Percentiles rank a stretch among this genome's conserved stretches.
phyloP scores from a whole-genome alignment of 1,140 invertebrate species.

The Drosophila nikananu region DNA sequence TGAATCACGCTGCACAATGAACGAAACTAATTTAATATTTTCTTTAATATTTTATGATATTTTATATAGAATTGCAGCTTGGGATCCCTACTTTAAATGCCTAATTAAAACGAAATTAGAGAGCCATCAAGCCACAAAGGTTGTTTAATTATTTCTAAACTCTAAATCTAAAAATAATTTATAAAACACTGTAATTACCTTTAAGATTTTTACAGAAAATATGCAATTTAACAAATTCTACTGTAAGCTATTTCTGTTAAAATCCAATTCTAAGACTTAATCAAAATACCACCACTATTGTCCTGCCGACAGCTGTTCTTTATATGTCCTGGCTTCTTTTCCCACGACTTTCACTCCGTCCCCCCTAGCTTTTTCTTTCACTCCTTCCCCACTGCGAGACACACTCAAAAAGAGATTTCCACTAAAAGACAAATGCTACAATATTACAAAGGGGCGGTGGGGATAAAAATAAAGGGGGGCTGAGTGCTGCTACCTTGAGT shows the following conservation, averaged over 20 bases:
- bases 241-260: neutral
- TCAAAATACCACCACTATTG: neutral
- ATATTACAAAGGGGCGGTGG: constrained; percentile 62
- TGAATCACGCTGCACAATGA: too few relatives aligned
- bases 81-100: too few relatives aligned
- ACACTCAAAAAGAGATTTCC: constrained; percentile 82
- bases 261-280: neutral
- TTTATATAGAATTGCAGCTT: too few relatives aligned
- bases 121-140: too few relatives aligned
- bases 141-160: too few relatives aligned
- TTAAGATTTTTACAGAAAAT: neutral
- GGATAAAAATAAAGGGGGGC: constrained; percentile 34
- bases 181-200: neutral
- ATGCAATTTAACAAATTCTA: neutral
- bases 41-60: too few relatives aligned
- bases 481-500: constrained; percentile 64
- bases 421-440: constrained; percentile 83
- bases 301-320: neutral
- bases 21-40: too few relatives aligned
- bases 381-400: constrained; percentile 49
- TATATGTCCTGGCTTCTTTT: constrained; percentile 25
- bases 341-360: constrained; percentile 8
- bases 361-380: neutral
- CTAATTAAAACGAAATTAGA: too few relatives aligned
- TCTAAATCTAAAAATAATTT: neutral